phyloP scores from a whole-genome alignment of 2,797 vertebrate genomes.

The Hafferia zeledoni region DNA sequence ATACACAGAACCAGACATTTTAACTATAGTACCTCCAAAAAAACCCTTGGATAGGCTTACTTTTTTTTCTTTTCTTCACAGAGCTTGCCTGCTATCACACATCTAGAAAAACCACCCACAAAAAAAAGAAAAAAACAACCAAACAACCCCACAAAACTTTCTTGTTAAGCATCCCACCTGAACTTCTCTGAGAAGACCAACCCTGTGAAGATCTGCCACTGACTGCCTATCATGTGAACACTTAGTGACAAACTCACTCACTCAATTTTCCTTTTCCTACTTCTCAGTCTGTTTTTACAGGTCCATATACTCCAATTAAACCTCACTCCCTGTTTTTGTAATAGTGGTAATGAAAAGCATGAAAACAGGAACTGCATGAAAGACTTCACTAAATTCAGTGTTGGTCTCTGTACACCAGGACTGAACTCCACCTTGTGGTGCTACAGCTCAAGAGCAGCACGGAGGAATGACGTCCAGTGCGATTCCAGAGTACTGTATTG shows the following conservation, averaged over 20 bases:
- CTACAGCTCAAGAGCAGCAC: neutral
- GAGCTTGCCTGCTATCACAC: neutral
- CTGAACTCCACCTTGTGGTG: neutral
- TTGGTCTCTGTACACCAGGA: neutral
- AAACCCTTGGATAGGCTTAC: rapidly evolving
- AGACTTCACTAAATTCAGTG: neutral
- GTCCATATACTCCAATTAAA: neutral
- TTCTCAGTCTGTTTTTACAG: neutral
- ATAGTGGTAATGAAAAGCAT: neutral
- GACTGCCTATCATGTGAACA: neutral
- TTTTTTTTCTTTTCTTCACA: neutral
- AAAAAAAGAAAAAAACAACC: neutral
- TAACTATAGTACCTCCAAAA: neutral
- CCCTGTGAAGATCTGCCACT: neutral
- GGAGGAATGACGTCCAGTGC: neutral
- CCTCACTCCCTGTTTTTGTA: neutral
- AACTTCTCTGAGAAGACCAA: neutral
- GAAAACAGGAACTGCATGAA: neutral
- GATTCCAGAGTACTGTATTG: rapidly evolving
- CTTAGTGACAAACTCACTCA: neutral
- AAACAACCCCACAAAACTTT: neutral
- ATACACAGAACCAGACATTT: neutral
- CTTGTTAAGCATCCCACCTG: neutral
- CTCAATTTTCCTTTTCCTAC: neutral
- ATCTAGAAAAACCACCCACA: neutral